Conservation (phyloP, 2,797 vertebrate species). For the Macrochelys suwanniensis region DNA sequence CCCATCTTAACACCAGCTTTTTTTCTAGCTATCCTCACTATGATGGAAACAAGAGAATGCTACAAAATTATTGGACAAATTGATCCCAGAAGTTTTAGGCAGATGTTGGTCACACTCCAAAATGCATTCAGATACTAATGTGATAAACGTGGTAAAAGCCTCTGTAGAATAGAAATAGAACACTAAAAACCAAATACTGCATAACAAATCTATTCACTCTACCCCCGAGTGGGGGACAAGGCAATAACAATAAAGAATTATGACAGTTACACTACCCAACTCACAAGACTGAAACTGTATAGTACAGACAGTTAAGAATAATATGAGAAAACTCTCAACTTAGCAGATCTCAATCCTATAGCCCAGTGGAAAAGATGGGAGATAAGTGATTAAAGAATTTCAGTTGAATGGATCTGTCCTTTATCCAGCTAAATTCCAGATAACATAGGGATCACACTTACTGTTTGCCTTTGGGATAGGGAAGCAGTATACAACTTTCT, state of each 20-base stretch:
- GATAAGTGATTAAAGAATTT: slow-evolving; percentile 11
- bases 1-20: not conserved
- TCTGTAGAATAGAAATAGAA: not conserved
- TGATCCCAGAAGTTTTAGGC: not conserved
- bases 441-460: not conserved
- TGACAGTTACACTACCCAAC: not conserved
- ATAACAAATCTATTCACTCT: not conserved
- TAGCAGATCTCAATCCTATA: slow-evolving; percentile 54
- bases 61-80: not conserved
- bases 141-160: not conserved
- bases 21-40: not conserved
- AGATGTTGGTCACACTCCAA: not conserved
- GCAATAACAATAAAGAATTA: not conserved
- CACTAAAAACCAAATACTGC: not conserved
- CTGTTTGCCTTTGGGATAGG: not conserved
- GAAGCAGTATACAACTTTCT: not conserved
- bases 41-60: not conserved
- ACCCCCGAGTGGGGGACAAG: not conserved
- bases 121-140: not conserved
- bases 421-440: slow-evolving; percentile 31
- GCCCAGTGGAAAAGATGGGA: slow-evolving; percentile 70
- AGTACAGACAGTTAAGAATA: slow-evolving; percentile 1
- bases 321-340: slow-evolving; percentile 73
- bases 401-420: slow-evolving; percentile 31
- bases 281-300: not conserved